Evolutionary conservation across 2,797 vertebrate species (phyloP).

Genomic region (Tragopan temminckii): DNA sequence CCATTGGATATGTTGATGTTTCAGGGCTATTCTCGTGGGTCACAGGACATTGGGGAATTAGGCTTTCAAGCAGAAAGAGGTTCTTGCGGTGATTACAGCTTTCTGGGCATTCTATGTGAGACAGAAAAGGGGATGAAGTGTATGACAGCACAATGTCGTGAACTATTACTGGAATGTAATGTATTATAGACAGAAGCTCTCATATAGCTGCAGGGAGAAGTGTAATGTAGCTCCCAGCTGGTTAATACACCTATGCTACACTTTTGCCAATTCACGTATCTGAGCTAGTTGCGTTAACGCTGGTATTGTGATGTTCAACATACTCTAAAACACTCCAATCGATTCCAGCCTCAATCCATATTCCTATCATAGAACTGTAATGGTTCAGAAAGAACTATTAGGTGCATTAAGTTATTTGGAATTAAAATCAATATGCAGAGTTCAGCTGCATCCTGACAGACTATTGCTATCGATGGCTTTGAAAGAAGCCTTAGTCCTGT

Average conservation of each 20-base stretch:
- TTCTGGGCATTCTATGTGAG: background rate
- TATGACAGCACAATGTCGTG: background rate
- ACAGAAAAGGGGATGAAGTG: background rate
- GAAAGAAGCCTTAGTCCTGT: background rate
- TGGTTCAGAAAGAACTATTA: conserved; percentile 32
- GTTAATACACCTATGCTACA: background rate
- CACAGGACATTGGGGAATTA: background rate
- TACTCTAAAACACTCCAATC: background rate
- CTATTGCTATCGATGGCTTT: fast-evolving
- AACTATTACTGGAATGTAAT: background rate
- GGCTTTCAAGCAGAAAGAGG: background rate
- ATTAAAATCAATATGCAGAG: conserved; percentile 60
- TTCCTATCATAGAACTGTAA: background rate
- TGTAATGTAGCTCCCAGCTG: background rate
- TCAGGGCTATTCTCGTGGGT: background rate
- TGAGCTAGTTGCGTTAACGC: background rate
- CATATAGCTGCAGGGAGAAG: background rate
- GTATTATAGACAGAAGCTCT: background rate
- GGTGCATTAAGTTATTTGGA: conserved; percentile 33
- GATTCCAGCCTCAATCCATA: background rate
- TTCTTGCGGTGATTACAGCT: background rate
- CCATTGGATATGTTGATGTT: background rate
- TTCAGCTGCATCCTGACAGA: background rate
- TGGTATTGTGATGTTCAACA: background rate
- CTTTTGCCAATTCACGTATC: background rate